Conservation (phyloP, 2,113 vertebrate genomes). For the Sigmodon hispidus region DNA sequence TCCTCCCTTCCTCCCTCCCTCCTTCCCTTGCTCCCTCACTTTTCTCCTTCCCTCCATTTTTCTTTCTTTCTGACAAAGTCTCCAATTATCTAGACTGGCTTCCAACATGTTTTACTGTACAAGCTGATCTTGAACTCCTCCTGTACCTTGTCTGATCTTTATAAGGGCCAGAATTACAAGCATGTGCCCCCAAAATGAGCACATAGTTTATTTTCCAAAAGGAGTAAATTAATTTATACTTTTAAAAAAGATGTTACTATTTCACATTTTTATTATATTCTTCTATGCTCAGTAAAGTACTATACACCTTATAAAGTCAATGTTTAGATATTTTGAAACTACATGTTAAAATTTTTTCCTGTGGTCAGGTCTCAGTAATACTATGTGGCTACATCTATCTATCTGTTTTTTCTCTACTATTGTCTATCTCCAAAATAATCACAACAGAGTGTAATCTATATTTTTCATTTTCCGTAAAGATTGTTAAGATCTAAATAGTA, state of each 20-base stretch:
- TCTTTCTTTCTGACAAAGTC: background rate
- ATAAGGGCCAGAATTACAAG: background rate
- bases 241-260: background rate
- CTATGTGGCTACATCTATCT: background rate
- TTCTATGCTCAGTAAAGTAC: background rate
- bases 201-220: background rate
- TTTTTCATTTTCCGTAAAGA: background rate
- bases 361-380: background rate
- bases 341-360: background rate
- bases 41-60: too few species aligned
- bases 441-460: background rate
- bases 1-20: too few species aligned
- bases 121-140: background rate
- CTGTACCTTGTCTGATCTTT: background rate
- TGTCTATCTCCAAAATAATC: too few species aligned
- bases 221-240: background rate
- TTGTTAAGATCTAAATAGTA: background rate
- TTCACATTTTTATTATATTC: background rate
- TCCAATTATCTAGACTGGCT: background rate
- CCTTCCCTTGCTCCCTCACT: fast-evolving
- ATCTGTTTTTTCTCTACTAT: background rate
- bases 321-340: background rate
- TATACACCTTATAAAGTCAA: background rate
- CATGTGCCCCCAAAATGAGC: too few species aligned
- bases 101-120: background rate